Evolutionary conservation across 1,140 invertebrate species (phyloP), one percentile per base, ranked within the genome.

Genomic region (Yoshiicerus persimilis): DNA sequence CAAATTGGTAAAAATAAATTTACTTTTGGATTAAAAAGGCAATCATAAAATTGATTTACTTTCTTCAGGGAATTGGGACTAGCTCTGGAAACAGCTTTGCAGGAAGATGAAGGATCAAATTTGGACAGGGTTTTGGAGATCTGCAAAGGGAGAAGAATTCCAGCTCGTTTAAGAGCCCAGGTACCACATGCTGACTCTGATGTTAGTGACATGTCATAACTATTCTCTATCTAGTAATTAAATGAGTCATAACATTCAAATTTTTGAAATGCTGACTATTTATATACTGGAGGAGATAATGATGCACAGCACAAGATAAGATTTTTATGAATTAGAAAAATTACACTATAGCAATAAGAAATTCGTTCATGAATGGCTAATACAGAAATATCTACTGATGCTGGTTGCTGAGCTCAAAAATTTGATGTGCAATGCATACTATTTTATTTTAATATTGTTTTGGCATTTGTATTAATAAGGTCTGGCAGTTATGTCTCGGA

Each of bases 401-500:
- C 41, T 20, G 2, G 9, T 16, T 47, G 2, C 20, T 47, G 39
- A 6, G 13, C 41, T 47, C 39, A 41, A 41, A 20, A 47, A 47
- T 41, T 41, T 47, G 41, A 16, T 47, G 20, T 20, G 2, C 20
- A 47, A 3, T 47, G 41, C 41, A 41, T 41, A 20, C 11, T 25
- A 25, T 25, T 64, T 70, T 70, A 9, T 13, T 6, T 11, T 66
- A 34, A 77, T 36, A 77, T 13, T 77, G 3, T 20, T n/a, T 80
- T 38, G 32, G 11, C 6, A 36, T 80, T 1, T 38, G 87, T 36
- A 8, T 27, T 87, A 10, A n/a, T 27, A 95, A 97, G 92, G 95
- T 97, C 10, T 97, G 96, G 96, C 95, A 97, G 92, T 95, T 97
- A 87, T 98, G 97, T 92, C 93, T 99, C 9, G 96, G 96, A 92